phyloP scores from a whole-genome alignment of 2,113 vertebrate species.

The Ictidomys tridecemlineatus region DNA sequence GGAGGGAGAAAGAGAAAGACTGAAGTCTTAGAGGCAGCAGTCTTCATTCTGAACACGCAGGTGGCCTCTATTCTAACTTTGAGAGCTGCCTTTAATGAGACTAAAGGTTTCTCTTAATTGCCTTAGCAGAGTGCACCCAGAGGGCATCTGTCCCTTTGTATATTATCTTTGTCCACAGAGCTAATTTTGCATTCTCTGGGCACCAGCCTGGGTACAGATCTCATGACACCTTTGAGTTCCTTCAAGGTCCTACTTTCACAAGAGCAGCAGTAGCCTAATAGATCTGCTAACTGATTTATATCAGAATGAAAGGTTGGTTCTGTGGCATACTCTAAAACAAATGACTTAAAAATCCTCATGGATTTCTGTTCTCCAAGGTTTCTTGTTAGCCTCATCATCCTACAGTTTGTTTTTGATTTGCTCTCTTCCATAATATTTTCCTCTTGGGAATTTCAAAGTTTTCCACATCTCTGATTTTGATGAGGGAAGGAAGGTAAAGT shows the following conservation, averaged over 20 bases:
- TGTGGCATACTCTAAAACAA: not conserved
- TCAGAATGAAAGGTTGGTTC: not conserved
- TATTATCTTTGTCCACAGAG: not conserved
- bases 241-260: not conserved
- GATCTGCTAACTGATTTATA: conserved; percentile 29
- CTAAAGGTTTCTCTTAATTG: not conserved
- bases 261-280: conserved; percentile 32
- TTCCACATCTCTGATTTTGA: not conserved
- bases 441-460: not conserved
- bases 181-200: not conserved
- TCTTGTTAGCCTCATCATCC: not conserved
- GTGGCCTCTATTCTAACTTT: conserved; percentile 3
- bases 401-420: not conserved
- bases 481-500: not conserved
- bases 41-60: not conserved
- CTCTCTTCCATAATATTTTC: not conserved
- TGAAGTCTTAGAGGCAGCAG: not conserved
- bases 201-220: not conserved
- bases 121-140: not conserved
- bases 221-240: conserved; percentile 12
- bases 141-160: not conserved
- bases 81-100: conserved; percentile 23
- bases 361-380: not conserved
- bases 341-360: not conserved
- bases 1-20: not conserved